phyloP scores from a whole-genome alignment of 2,888 invertebrate species.

The Argynnis bischoffii region DNA sequence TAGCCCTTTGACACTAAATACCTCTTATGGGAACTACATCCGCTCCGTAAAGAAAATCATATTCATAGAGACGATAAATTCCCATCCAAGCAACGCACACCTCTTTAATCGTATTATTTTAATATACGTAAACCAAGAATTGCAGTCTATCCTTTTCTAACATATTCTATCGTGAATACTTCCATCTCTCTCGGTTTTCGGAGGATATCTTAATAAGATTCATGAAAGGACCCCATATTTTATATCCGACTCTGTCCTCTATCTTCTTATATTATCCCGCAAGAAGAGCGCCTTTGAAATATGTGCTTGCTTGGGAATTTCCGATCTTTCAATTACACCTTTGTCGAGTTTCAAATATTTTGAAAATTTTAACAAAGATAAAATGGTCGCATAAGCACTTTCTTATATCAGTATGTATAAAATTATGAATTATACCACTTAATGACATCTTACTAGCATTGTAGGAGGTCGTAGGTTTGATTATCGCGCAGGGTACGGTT shows the following conservation, averaged over 20 bases:
- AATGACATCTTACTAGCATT: not conserved
- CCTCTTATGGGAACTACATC: slow-evolving; percentile 68
- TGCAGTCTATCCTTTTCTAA: slow-evolving; percentile 49
- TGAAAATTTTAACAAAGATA: slow-evolving; percentile 31
- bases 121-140: slow-evolving; percentile 77
- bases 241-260: slow-evolving; percentile 86
- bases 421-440: not conserved
- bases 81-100: slow-evolving; percentile 60
- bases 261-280: slow-evolving; percentile 83
- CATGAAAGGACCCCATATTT: slow-evolving; percentile 92
- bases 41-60: slow-evolving; percentile 77
- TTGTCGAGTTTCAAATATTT: slow-evolving; percentile 56
- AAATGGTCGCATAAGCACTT: slow-evolving; percentile 19
- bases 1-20: slow-evolving; percentile 61
- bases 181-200: slow-evolving; percentile 77
- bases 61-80: slow-evolving; percentile 80
- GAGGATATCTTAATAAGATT: slow-evolving; percentile 91
- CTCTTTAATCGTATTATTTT: slow-evolving; percentile 82
- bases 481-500: no score
- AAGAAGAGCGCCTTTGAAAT: slow-evolving; percentile 76
- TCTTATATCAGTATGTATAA: not conserved
- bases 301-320: slow-evolving; percentile 80
- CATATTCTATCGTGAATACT: slow-evolving; percentile 44
- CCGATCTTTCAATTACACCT: slow-evolving; percentile 81
- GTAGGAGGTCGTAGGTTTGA: not conserved